A percentile compares a stretch with the other conserved stretches of the same genome.
Evolutionary conservation across 2,888 invertebrate genomes (phyloP).

Genomic region (Hofmannophila pseudospretella): DNA sequence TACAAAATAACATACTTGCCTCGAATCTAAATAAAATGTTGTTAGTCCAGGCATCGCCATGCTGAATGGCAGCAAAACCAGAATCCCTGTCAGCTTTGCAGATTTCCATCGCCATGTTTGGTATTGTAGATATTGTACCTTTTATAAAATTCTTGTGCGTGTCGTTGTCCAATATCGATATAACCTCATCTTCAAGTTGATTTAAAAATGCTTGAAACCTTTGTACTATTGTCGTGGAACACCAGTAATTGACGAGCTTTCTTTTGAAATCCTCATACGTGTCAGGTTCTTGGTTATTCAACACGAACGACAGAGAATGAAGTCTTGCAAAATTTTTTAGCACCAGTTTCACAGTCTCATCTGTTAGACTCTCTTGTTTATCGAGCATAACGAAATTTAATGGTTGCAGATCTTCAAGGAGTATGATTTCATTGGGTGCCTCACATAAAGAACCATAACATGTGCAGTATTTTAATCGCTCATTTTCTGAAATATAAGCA

Average conservation of each 20-base stretch:
- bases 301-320: slow-evolving; percentile 31
- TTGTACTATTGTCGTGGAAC: not conserved
- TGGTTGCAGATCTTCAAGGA: slow-evolving; percentile 36
- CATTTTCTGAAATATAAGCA: slow-evolving; percentile 21
- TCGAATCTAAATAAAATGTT: slow-evolving; percentile 21
- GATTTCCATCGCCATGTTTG: not conserved
- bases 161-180: not conserved
- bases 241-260: slow-evolving; percentile 17
- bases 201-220: slow-evolving; percentile 1
- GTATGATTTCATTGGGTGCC: slow-evolving; percentile 31
- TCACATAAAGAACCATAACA: slow-evolving; percentile 30
- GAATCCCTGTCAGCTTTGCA: slow-evolving; percentile 10
- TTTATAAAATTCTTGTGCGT: not conserved
- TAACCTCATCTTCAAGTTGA: slow-evolving; percentile 6
- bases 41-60: slow-evolving; percentile 28
- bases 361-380: slow-evolving; percentile 15
- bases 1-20: slow-evolving; percentile 11
- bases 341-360: slow-evolving; percentile 18
- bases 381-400: slow-evolving; percentile 26
- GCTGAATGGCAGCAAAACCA: slow-evolving; percentile 19
- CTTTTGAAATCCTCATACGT: slow-evolving; percentile 16
- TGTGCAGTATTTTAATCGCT: slow-evolving; percentile 24
- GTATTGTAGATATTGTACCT: not conserved
- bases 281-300: slow-evolving; percentile 28
- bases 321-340: slow-evolving; percentile 29